Evolutionary conservation across 2,888 invertebrate genomes (phyloP), one percentile per base, ranked within the genome.

Genomic region (Nemurella pictetii): DNA sequence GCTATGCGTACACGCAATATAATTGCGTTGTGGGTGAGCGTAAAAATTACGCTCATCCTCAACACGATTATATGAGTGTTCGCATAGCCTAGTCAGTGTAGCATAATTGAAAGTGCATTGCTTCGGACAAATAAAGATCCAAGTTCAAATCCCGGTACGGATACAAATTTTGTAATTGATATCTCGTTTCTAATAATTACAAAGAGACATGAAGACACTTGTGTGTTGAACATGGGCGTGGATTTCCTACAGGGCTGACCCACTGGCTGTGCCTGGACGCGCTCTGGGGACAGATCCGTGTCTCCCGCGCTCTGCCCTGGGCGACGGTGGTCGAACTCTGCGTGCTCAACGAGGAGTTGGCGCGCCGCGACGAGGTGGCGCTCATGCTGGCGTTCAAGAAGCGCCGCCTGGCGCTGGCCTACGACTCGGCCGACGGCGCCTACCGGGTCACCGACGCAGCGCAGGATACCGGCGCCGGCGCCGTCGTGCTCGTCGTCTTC

Each of bases 261-360:
- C 92, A 93, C 88, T 92, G 55, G 55, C 12, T 55, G 25, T 93
- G 93, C 88, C 92, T 92, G 86, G 92, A 92, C 32, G 91, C 92
- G 12, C 90, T 93, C 1, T 93, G 93, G 93, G 93, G 93, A 83
- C 92, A 92, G 87, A 90, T 93, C 74, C 90, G 92, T 85, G 89
- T 90, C 74, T 91, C 91, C 5, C 89, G 90, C 26, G 90, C 92
- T n/a, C 89, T 93, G 9, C 92, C 92, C 0, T 93, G 93, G 93
- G 92, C 92, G 85, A 89, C 90, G 77, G 91, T 91, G 87, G 89
- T 92, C 9, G 92, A 93, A 86, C 88, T 93, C 15, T 93, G 93
- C 88, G 88, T 92, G 5, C 89, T 92, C 26, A 91, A 91, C 87
- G 90, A 91, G 86, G 92, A 92, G 87, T 84, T 90, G 0, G 88